Evolutionary conservation across 1,140 invertebrate species (phyloP), one percentile per base, ranked within the genome.

Genomic region (Drosophila pectinifera): DNA sequence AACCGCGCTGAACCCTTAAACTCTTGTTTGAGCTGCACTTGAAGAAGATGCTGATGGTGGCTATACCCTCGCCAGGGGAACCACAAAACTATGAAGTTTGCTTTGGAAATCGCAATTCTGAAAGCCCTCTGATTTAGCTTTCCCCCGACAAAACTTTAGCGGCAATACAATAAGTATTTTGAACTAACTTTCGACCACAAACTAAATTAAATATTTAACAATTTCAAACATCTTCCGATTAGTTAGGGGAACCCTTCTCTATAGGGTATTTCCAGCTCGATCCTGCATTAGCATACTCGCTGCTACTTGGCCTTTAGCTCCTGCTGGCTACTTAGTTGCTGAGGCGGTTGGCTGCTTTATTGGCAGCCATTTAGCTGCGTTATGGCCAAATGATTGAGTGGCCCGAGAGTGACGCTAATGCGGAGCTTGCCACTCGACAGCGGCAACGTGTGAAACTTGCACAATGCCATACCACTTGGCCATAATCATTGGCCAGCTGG

Each of bases 331-430:
- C 67, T 70, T 69, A 69, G 39, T 68, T 38, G 63, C 31, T 6
- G 14, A n/a, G 41, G 16, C 57, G 24, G 6, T 18, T 20, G 64
- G 22, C 39, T 43, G 53, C 24, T 42, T 56, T 48, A 78, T 85
- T 80, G 78, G 65, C 58, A 63, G 59, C 55, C 48, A 81, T 73
- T 74, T 62, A 73, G 76, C 41, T 67, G 67, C 61, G 39, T 78
- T 79, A 78, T 78, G 77, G 55, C 36, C 51, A 67, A 59, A 62
- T 79, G 68, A 79, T 78, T 73, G 61, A 67, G 75, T 76, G 64
- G 75, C 53, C 43, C 62, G 34, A 56, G 48, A 73, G 73, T 67
- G 61, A 36, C 46, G 55, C 53, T 65, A 64, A 73, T 75, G 56
- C 42, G 18, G 41, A 61, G 39, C 59, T 53, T 65, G 72, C 63